Base-by-base conservation (phyloP, 2,113 vertebrate genomes). In the Elgaria multicarinata region DNA sequence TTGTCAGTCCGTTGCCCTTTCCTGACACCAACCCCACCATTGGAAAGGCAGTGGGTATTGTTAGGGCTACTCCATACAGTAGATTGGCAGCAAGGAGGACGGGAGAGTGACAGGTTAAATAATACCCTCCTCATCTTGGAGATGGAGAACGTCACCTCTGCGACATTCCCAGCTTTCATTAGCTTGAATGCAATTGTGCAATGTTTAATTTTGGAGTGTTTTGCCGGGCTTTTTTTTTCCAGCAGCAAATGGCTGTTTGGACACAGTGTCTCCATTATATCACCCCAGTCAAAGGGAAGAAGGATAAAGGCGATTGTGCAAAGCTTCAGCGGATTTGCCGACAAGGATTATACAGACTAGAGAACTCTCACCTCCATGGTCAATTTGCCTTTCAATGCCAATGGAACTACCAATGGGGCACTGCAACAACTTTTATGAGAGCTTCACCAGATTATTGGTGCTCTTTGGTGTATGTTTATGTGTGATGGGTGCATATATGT, bases 171-270 rank as follows among this genome's bases (percentile, higher is more conserved):
- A 87, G 95, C 92, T 95, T 96, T 96, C 92, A 92, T 94, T 92
- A 89, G 85, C 86, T 86, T 95, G 92, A 96, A 94, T 93, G 94
- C 95, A 89, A 95, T 96, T 96, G 95, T 96, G 88, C 93, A 92
- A 95, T 93, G 95, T 96, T 95, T 96, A 95, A 95, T 93, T 96
- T 95, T 95, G 92, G 94, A 96, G 94, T 95, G 95, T 96, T 62
- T 96, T 97, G 87, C 93, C 89, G 90, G n/a, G n/a, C n/a, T n/a
- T n/a, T 58, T 62, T 94, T 96, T 94, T 95, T 94, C 90, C 93
- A 93, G 92, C 92, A 93, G 92, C 86, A 94, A 96, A 96, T 96
- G 94, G 93, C 94, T 95, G 87, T 94, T 95, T 93, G 95, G 94
- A 95, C 92, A 91, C 91, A 94, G 92, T 92, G 91, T 95, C 91